A percentile compares a stretch with the other conserved stretches of the same genome.
Conservation (phyloP, 2,113 vertebrate species). For the Myiozetetes cayanensis region DNA sequence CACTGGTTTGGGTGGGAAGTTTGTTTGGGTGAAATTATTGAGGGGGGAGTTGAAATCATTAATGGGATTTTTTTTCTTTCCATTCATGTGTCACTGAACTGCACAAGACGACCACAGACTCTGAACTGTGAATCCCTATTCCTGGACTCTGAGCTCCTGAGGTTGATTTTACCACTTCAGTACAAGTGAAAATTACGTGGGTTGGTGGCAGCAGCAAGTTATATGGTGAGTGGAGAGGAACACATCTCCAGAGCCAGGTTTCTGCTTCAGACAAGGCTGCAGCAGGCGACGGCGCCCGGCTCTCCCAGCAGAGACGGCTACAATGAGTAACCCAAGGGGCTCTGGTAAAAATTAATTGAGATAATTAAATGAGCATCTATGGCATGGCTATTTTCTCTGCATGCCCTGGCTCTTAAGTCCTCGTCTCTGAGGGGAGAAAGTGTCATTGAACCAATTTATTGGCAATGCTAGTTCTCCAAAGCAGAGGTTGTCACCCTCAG, state of each 20-base stretch:
- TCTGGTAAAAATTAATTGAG: constrained; percentile 28
- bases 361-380: constrained; percentile 22
- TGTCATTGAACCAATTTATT: background rate
- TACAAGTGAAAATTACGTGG: background rate
- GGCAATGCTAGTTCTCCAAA: background rate
- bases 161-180: background rate
- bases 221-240: background rate
- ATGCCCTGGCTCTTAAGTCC: background rate
- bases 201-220: background rate
- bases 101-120: rapidly evolving
- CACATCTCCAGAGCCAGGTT: background rate
- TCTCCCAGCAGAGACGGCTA: background rate
- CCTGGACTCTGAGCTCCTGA: background rate
- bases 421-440: background rate
- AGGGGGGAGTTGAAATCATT: background rate
- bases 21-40: background rate
- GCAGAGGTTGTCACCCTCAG: background rate
- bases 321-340: background rate
- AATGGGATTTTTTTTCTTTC: background rate
- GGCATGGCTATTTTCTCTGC: background rate
- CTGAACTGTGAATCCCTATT: background rate
- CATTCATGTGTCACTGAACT: background rate
- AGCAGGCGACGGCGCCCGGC: rapidly evolving
- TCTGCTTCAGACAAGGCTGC: background rate
- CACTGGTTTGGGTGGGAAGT: background rate